Percentiles rank a stretch among this genome's conserved stretches.
Evolutionary conservation across 2,113 vertebrate genomes (phyloP).

Genomic region (Haemorhous mexicanus): DNA sequence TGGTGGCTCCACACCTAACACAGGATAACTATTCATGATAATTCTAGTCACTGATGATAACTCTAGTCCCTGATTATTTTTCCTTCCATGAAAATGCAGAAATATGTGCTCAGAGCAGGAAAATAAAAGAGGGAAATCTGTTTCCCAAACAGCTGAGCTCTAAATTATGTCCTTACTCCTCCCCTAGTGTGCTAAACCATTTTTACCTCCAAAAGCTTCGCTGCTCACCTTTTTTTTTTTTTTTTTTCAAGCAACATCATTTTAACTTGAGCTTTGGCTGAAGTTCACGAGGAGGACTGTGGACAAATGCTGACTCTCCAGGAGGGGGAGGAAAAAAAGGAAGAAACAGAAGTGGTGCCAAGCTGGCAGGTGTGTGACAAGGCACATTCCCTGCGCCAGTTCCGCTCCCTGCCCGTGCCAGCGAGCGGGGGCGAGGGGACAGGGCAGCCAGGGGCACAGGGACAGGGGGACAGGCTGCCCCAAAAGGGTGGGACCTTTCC

Average conservation of each 20-base stretch:
- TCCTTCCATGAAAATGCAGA: background rate
- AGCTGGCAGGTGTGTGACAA: background rate
- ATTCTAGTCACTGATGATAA: background rate
- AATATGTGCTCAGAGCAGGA: fast-evolving
- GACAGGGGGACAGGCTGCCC: background rate
- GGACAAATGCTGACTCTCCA: background rate
- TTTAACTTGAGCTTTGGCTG: background rate
- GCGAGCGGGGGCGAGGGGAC: fast-evolving
- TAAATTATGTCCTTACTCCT: background rate
- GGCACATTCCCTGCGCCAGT: background rate
- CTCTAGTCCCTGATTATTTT: background rate
- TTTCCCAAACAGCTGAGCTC: background rate
- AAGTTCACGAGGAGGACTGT: background rate
- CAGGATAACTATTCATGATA: fast-evolving
- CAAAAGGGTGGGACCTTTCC: background rate
- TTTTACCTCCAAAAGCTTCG: background rate
- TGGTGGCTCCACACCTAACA: fast-evolving
- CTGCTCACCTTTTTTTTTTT: background rate
- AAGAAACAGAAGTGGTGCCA: fast-evolving
- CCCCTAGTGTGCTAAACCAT: background rate
- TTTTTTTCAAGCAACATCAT: background rate
- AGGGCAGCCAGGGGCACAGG: background rate
- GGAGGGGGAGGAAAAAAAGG: background rate
- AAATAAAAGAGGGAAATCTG: background rate
- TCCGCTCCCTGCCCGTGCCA: background rate